Evolutionary conservation across 2,888 invertebrate genomes (phyloP), one percentile per base, ranked within the genome.

Genomic region (Punctoribates punctum): DNA sequence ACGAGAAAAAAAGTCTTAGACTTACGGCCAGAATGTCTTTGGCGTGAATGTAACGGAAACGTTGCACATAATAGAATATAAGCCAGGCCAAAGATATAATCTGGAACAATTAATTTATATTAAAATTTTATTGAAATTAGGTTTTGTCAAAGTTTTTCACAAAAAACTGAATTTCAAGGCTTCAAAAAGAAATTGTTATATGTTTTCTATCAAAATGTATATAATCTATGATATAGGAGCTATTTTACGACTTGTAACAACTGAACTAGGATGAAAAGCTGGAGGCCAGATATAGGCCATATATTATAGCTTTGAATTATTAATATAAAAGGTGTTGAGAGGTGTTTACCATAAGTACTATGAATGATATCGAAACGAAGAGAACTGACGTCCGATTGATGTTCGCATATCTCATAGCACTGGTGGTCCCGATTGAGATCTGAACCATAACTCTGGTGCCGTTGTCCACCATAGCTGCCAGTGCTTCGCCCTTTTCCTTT

Each of bases 351-450:
- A 96, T 94, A 81, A 96, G 87, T 78, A 96, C 92, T 81, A 96
- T 94, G 86, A 96, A 96, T 1, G 95, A 95, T 81, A 96, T 93
- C 79, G 95, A 94, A 76, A 96, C 95, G 85, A 96, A 95, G 81
- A 96, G 87, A 82, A 96, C 94, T 0, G 94, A 94, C 13, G 94
- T 94, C 83, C 92, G 70, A 85, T 93, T 94, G 79, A 92, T 89
- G 81, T 88, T 89, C 82, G 88, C 87, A 81, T 87, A 86, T 0
- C 88, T 87, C 65, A 88, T 87, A 76, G 86, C 83, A 76, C 87
- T 87, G 65, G 86, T 86, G 38, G 86, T 85, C 17, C 91, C 91
- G 77, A 90, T 87, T 67, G 89, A 87, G 81, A 93, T 89, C 80
- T 88, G 87, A 81, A 91, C 87, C 81, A 86, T 86, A 60, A 93